Percentiles rank a stretch among this genome's conserved stretches.
These are phyloP conservation scores for Phoxinus phoxinus DNA, from an alignment of 2,113 vertebrate genomes.

Conservation along the genomic window DNA sequence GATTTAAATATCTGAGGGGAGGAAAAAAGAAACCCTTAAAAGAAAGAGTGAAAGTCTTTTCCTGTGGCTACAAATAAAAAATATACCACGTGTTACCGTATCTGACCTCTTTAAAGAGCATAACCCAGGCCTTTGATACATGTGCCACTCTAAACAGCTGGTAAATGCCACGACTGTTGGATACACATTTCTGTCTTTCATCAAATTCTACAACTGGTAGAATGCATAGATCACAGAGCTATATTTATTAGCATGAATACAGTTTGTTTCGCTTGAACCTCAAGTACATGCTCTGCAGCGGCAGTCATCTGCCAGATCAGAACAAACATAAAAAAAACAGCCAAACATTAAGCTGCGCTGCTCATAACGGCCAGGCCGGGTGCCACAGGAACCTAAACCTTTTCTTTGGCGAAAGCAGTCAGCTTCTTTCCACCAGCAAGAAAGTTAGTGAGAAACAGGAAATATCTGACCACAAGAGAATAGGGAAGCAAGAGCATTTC, in stretches of 20 bases:
- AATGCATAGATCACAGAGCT: constrained; percentile 47
- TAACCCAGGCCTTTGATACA: constrained; percentile 50
- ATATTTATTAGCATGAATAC: constrained; percentile 47
- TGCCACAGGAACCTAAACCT: constrained; percentile 6
- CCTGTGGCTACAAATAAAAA: constrained; percentile 9
- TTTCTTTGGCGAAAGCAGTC: constrained; percentile 32
- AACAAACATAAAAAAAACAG: background rate
- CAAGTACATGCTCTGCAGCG: background rate
- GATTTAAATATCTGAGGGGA: constrained; percentile 31
- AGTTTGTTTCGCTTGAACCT: constrained; percentile 31
- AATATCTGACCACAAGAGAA: constrained; percentile 52
- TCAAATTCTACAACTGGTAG: background rate
- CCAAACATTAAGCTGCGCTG: constrained; percentile 7
- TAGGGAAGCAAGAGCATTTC: constrained; percentile 55
- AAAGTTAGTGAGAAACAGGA: constrained; percentile 53
- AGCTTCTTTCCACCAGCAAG: constrained; percentile 33
- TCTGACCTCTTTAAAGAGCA: constrained; percentile 36
- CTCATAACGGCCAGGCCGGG: constrained; percentile 13
- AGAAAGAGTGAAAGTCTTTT: background rate
- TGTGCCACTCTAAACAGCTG: constrained; percentile 48
- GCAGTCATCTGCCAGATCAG: constrained; percentile 34
- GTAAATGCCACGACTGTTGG: constrained; percentile 36
- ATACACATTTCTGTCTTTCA: constrained; percentile 47
- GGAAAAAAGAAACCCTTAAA: background rate
- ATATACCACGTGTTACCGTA: constrained; percentile 43